phyloP scores from a whole-genome alignment of 2,797 vertebrate species.

The Acanthornis magna region DNA sequence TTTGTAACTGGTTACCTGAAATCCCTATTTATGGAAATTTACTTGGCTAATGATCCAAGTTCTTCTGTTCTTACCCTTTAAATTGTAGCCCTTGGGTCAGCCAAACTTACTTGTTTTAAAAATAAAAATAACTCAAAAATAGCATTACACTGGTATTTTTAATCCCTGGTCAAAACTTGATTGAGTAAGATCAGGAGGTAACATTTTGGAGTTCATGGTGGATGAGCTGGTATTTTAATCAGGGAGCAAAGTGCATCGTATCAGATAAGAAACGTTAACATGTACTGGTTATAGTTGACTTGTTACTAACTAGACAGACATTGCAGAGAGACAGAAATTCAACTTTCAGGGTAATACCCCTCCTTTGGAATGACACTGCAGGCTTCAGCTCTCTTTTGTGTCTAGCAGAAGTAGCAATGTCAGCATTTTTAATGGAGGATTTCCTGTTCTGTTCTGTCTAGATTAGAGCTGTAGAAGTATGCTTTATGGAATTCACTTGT shows the following conservation, averaged over 20 bases:
- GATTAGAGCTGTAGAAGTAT: neutral
- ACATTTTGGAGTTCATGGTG: neutral
- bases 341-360: neutral
- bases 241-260: neutral
- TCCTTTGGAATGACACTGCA: neutral
- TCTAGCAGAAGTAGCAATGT: slow-evolving; percentile 23
- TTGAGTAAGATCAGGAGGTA: neutral
- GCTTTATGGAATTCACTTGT: neutral
- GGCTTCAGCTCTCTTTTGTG: slow-evolving; percentile 26
- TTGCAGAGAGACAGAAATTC: neutral
- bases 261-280: neutral
- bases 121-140: neutral
- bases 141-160: neutral
- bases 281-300: neutral
- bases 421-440: slow-evolving; percentile 46
- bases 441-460: slow-evolving; percentile 46
- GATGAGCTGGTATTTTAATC: neutral
- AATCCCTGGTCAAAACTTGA: neutral
- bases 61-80: neutral
- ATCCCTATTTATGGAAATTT: neutral
- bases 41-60: neutral
- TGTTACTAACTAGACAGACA: neutral
- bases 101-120: neutral
- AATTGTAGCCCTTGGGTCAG: neutral
- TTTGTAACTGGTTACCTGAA: neutral